Evolutionary conservation across 2,888 invertebrate species (phyloP).

Genomic region (Frankliniella intonsa): DNA sequence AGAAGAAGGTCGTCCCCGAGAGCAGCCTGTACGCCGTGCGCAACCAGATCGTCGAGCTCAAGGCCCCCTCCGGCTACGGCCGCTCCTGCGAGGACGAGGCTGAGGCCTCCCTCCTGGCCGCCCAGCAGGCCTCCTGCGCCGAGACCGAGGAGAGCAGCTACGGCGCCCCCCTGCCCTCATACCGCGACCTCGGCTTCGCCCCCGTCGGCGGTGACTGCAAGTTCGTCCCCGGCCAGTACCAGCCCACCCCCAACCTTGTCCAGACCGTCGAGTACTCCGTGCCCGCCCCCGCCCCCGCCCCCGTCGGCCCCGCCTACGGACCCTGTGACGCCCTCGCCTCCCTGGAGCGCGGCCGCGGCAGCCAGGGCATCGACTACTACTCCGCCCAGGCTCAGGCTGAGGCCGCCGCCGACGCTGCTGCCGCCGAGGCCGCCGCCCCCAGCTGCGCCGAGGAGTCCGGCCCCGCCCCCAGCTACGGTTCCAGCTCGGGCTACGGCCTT

Average conservation of each 20-base stretch:
- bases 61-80: conserved; percentile 9
- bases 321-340: conserved; percentile 19
- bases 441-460: background rate
- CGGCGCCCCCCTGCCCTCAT: conserved; percentile 13
- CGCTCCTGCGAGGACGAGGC: conserved; percentile 22
- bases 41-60: conserved; percentile 19
- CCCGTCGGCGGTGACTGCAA: conserved; percentile 15
- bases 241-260: background rate
- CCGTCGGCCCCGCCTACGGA: conserved; percentile 2
- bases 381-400: background rate
- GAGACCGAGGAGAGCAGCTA: background rate
- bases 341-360: conserved; percentile 1
- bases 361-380: conserved; percentile 12
- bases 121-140: background rate
- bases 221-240: conserved; percentile 16
- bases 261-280: conserved; percentile 24
- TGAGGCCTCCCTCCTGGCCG: conserved; percentile 18
- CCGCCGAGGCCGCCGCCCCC: background rate
- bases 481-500: background rate
- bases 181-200: conserved; percentile 22
- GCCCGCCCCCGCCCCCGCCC: background rate
- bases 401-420: background rate
- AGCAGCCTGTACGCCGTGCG: conserved; percentile 12
- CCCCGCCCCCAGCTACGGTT: background rate
- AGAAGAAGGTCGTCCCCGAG: conserved; percentile 17